A percentile compares a stretch with the other conserved stretches of the same genome.
These are phyloP conservation scores for Ceuthmochares aereus DNA, from an alignment of 2,113 vertebrate species.

Conservation along the genomic window DNA sequence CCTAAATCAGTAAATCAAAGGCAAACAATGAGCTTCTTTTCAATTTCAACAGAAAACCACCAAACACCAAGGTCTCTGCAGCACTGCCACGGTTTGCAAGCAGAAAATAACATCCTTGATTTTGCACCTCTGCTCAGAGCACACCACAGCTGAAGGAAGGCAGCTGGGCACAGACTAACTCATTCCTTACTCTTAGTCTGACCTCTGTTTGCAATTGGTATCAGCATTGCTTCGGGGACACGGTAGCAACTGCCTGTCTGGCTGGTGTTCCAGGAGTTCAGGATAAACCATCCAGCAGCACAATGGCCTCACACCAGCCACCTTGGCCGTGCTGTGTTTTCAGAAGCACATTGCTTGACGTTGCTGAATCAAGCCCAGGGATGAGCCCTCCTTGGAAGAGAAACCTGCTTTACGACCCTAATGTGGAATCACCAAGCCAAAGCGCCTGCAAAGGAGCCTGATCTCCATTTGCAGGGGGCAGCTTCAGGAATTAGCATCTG, in stretches of 20 bases:
- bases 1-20: neutral
- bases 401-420: neutral
- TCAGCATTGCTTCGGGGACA: too few relatives aligned
- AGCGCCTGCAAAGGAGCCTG: neutral
- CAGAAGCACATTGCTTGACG: rapidly evolving
- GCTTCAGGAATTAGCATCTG: neutral
- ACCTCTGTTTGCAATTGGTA: neutral
- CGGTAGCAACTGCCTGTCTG: rapidly evolving
- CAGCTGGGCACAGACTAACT: neutral
- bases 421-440: neutral
- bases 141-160: neutral
- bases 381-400: neutral
- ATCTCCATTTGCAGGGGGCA: neutral
- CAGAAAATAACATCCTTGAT: neutral
- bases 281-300: neutral
- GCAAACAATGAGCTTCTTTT: neutral
- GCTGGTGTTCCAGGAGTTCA: neutral
- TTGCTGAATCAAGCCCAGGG: neutral
- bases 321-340: rapidly evolving
- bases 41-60: neutral
- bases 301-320: neutral
- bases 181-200: neutral
- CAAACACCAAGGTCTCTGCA: neutral
- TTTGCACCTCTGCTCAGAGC: neutral
- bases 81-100: neutral